phyloP scores from a whole-genome alignment of 2,797 vertebrate genomes.

The Poecilia velifera region DNA sequence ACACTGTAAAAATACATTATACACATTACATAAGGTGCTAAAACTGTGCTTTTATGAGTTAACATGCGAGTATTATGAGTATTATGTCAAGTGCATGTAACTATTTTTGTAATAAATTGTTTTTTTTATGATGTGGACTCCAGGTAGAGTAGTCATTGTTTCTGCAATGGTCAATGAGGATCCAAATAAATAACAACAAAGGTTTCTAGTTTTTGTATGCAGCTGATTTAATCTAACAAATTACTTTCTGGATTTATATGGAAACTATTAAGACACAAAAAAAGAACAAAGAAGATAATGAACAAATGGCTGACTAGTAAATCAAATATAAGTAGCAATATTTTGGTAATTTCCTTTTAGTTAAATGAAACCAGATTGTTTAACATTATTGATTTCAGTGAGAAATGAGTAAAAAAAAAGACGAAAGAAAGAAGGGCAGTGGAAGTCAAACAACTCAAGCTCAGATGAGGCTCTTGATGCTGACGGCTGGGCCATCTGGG shows the following conservation, averaged over 20 bases:
- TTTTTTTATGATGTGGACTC: too few relatives aligned
- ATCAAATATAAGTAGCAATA: neutral
- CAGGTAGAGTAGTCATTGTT: too few relatives aligned
- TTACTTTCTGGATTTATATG: neutral
- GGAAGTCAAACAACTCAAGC: conserved; percentile 52
- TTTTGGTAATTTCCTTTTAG: neutral
- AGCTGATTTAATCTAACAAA: neutral
- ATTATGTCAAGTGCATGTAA: too few relatives aligned
- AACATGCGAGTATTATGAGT: too few relatives aligned
- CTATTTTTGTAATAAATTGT: too few relatives aligned
- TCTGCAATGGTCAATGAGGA: too few relatives aligned
- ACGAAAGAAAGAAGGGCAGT: conserved; percentile 29
- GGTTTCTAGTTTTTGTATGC: neutral
- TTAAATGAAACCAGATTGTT: neutral
- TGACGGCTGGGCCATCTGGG: conserved; percentile 71
- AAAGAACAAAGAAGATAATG: neutral
- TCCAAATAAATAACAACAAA: too few relatives aligned
- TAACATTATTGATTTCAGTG: neutral
- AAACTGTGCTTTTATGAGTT: too few relatives aligned
- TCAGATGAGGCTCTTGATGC: conserved; percentile 35
- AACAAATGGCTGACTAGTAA: neutral
- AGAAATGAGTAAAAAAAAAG: neutral
- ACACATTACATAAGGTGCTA: too few relatives aligned
- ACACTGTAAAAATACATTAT: too few relatives aligned
- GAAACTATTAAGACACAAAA: neutral